Conservation (phyloP, 1,140 invertebrate genomes). For the Saccostrea echinata region DNA sequence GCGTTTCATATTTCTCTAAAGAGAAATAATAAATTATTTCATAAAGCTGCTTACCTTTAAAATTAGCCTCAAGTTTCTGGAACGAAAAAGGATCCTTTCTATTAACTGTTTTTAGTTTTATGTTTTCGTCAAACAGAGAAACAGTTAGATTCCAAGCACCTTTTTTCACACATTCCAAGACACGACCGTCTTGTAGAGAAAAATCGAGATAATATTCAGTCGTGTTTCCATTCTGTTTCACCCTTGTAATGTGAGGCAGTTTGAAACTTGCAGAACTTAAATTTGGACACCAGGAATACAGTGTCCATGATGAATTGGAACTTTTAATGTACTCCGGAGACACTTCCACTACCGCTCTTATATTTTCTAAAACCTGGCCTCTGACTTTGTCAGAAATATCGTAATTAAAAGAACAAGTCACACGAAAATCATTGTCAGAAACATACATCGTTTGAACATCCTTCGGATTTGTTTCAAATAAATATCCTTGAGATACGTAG, state of each 20-base stretch:
- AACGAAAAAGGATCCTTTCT: not conserved
- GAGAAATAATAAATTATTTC: not conserved
- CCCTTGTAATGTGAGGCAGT: not conserved
- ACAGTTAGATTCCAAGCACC: not conserved
- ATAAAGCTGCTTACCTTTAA: not conserved
- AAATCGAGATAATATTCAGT: not conserved
- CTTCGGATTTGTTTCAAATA: not conserved
- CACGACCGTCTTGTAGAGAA: not conserved
- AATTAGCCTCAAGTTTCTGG: not conserved
- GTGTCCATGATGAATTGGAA: not conserved
- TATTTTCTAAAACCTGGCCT: not conserved
- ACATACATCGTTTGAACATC: not conserved
- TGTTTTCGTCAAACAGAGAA: not conserved
- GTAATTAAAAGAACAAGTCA: not conserved
- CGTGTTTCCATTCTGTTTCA: not conserved
- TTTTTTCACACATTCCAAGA: not conserved
- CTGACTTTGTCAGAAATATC: not conserved
- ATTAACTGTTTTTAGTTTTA: not conserved
- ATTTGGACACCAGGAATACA: not conserved
- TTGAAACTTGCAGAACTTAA: not conserved
- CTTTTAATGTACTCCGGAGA: not conserved
- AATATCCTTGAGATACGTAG: not conserved
- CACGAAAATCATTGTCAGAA: not conserved
- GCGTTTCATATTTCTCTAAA: not conserved
- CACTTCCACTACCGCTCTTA: not conserved